These are phyloP conservation scores for Heliconius hermathena DNA, from an alignment of 1,140 invertebrate genomes.

Conservation along the genomic window DNA sequence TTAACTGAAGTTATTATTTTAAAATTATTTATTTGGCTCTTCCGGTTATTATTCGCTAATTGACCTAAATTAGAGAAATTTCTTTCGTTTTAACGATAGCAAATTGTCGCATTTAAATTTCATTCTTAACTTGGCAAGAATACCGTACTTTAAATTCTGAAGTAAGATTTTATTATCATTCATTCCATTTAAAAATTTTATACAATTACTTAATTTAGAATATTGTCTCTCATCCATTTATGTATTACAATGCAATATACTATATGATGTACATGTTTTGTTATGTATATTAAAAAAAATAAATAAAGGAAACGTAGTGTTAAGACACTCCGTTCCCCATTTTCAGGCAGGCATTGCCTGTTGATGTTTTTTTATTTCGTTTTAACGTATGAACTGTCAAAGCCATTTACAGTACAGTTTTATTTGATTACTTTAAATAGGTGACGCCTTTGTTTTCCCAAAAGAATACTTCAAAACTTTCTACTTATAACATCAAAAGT, in stretches of 20 bases:
- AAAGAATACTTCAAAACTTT: background rate
- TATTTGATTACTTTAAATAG: background rate
- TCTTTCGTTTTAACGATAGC: background rate
- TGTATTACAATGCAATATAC: no score
- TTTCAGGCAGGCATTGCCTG: no score
- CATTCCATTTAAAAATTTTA: background rate
- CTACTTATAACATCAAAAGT: slow-evolving; percentile 23
- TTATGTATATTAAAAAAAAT: no score
- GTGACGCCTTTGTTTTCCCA: background rate
- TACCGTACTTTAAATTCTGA: background rate
- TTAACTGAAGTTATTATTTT: background rate
- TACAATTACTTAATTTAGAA: background rate
- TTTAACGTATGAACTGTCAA: no score
- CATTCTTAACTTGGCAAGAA: slow-evolving; percentile 6
- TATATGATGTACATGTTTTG: no score
- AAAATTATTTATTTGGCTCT: slow-evolving; percentile 12
- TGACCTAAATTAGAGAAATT: slow-evolving; percentile 34
- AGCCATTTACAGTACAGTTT: no score
- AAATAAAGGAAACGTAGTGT: no score
- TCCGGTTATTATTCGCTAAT: slow-evolving; percentile 25
- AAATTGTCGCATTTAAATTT: slow-evolving; percentile 6
- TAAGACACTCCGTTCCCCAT: no score
- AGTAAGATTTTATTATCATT: background rate
- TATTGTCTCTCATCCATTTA: background rate
- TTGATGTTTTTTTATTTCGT: no score